Percentiles rank a stretch among this genome's conserved stretches.
Conservation (phyloP, 2,113 vertebrate species). For the Saiga tatarica region DNA sequence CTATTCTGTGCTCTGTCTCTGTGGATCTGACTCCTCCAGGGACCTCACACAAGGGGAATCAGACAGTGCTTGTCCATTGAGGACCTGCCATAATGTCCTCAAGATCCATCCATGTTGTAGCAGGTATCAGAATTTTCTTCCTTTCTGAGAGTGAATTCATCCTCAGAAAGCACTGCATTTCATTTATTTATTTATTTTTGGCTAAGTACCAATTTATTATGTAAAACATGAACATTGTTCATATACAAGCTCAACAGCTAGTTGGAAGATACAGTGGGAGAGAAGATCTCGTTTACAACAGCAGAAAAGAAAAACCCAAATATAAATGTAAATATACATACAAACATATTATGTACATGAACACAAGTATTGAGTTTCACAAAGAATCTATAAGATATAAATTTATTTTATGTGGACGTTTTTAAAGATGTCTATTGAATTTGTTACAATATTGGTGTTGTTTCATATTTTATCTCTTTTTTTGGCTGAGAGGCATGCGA, state of each 20-base stretch:
- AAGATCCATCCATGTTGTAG: neutral
- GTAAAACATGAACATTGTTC: neutral
- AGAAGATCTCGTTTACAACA: neutral
- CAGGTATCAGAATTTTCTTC: neutral
- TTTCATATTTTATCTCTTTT: neutral
- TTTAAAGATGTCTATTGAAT: neutral
- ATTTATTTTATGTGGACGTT: neutral
- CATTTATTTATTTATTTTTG: neutral
- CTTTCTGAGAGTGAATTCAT: neutral
- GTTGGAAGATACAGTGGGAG: neutral
- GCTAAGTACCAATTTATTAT: neutral
- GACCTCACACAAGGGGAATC: neutral
- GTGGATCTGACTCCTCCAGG: neutral
- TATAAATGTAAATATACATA: neutral
- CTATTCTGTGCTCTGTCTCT: neutral
- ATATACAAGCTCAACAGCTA: neutral
- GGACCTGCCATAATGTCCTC: neutral
- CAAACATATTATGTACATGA: neutral
- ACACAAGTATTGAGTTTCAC: neutral
- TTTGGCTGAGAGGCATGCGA: accelerated
- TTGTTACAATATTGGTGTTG: neutral
- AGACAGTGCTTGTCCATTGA: neutral
- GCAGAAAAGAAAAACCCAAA: neutral
- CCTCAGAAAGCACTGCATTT: neutral
- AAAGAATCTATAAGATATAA: neutral